These are phyloP conservation scores for Stegophylla sp. DNA, from an alignment of 2,888 invertebrate genomes.

Conservation along the genomic window DNA sequence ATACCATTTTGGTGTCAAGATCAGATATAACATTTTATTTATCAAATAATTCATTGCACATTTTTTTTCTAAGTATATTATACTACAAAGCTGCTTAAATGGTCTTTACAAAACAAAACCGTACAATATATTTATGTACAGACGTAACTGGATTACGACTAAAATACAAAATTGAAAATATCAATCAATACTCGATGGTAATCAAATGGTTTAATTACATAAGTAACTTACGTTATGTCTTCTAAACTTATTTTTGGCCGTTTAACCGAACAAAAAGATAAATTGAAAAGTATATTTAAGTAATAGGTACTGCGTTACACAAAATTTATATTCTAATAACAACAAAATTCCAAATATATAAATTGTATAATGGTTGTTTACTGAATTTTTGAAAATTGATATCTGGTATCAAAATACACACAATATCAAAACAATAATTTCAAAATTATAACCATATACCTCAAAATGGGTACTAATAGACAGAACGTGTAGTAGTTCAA, in stretches of 20 bases:
- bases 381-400: too few relatives aligned
- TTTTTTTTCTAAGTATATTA: slow-evolving; percentile 70
- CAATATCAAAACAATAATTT: too few relatives aligned
- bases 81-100: slow-evolving; percentile 72
- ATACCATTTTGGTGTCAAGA: slow-evolving; percentile 72
- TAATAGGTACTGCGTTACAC: too few relatives aligned
- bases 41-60: slow-evolving; percentile 72
- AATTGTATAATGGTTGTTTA: too few relatives aligned
- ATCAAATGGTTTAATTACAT: neutral
- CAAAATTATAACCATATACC: too few relatives aligned
- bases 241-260: slow-evolving; percentile 69
- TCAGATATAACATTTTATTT: slow-evolving; percentile 72
- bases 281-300: too few relatives aligned
- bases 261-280: slow-evolving; percentile 71
- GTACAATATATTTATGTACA: slow-evolving; percentile 62
- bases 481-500: too few relatives aligned
- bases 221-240: slow-evolving; percentile 61
- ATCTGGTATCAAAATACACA: too few relatives aligned
- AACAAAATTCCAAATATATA: too few relatives aligned
- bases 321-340: too few relatives aligned
- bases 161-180: slow-evolving; percentile 25
- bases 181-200: slow-evolving; percentile 20
- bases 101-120: slow-evolving; percentile 72
- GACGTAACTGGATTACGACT: slow-evolving; percentile 45
- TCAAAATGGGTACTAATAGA: too few relatives aligned